Conservation (phyloP, 1,140 invertebrate species). For the Cotesia glomerata region DNA sequence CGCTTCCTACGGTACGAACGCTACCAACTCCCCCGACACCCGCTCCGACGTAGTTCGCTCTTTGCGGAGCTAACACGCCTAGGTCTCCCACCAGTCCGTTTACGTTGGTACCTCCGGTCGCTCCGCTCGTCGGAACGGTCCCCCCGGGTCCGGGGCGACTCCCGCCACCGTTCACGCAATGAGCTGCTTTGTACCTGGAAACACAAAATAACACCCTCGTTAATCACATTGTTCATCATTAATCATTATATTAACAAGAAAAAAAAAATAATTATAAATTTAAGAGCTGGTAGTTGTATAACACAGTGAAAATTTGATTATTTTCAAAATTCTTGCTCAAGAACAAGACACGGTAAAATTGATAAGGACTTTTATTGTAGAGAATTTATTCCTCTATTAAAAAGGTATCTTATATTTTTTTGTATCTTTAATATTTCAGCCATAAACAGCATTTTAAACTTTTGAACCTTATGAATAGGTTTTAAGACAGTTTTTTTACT, state of each 20-base stretch:
- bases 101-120: slow-evolving; percentile 39
- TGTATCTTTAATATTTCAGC: too few relatives aligned
- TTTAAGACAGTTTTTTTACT: too few relatives aligned
- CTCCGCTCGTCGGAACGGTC: slow-evolving; percentile 9
- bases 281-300: too few relatives aligned
- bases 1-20: slow-evolving; percentile 47
- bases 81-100: slow-evolving; percentile 44
- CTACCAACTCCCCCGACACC: slow-evolving; percentile 51
- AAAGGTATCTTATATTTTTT: too few relatives aligned
- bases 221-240: slow-evolving; percentile 23
- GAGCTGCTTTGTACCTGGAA: slow-evolving; percentile 64
- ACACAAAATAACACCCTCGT: slow-evolving; percentile 36
- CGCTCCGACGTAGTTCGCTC: slow-evolving; percentile 4
- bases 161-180: slow-evolving; percentile 60
- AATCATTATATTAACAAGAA: not conserved
- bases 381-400: too few relatives aligned
- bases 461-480: too few relatives aligned
- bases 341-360: too few relatives aligned
- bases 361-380: too few relatives aligned
- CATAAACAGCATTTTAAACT: too few relatives aligned
- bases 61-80: slow-evolving; percentile 33
- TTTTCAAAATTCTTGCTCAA: too few relatives aligned
- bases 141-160: slow-evolving; percentile 53
- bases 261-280: too few relatives aligned
- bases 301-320: too few relatives aligned